Percentiles rank a stretch among this genome's conserved stretches.
Evolutionary conservation across 2,797 vertebrate species (phyloP).

Genomic region (Valencia hispanica): DNA sequence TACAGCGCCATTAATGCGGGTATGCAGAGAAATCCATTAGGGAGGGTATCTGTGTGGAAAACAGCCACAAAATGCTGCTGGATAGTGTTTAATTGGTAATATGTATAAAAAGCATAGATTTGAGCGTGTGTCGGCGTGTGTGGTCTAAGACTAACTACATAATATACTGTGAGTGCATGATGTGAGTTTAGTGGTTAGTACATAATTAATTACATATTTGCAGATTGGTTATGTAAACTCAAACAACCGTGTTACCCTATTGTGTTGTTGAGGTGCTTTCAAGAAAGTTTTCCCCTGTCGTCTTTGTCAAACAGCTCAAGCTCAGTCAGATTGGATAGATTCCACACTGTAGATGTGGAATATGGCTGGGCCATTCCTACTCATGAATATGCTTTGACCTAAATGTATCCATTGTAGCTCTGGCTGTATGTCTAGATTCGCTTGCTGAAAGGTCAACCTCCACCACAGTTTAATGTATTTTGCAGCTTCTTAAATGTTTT

Average conservation of each 20-base stretch:
- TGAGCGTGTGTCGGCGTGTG: conserved; percentile 9
- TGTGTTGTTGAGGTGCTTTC: neutral
- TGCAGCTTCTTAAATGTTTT: no score
- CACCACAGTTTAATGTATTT: no score
- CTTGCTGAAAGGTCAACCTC: no score
- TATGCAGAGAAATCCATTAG: conserved; percentile 56
- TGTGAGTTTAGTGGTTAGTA: conserved; percentile 1
- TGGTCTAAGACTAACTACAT: neutral
- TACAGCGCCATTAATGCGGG: conserved; percentile 45
- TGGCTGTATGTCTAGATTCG: no score
- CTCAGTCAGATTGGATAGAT: neutral
- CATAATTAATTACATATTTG: conserved; percentile 6
- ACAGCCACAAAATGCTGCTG: conserved; percentile 33
- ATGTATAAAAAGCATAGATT: conserved; percentile 40
- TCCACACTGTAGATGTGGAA: no score
- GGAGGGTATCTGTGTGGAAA: conserved; percentile 39
- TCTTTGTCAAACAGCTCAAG: neutral
- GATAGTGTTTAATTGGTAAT: conserved; percentile 57
- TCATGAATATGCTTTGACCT: no score
- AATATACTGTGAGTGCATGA: conserved; percentile 1
- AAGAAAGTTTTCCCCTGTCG: neutral
- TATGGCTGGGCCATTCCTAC: no score
- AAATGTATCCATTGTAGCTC: no score
- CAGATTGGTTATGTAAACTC: neutral
- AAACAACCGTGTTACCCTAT: neutral